Evolutionary conservation across 2,888 invertebrate genomes (phyloP).

Genomic region (Spisula subtruncata): DNA sequence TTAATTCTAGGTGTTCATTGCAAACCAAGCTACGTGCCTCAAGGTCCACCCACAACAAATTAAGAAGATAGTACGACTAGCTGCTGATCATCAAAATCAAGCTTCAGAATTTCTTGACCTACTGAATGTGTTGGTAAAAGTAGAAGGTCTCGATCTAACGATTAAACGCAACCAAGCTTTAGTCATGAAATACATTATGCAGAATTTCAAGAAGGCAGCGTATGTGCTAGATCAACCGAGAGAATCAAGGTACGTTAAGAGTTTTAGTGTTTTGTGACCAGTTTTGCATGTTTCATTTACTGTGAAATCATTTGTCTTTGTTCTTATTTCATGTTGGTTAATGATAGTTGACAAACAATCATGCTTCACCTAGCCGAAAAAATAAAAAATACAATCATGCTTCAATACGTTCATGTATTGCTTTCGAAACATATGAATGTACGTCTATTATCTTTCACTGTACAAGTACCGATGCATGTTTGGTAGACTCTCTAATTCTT

Average conservation of each 20-base stretch:
- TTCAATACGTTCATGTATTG: too few relatives aligned
- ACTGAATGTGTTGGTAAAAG: constrained; percentile 85
- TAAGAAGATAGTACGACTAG: constrained; percentile 85
- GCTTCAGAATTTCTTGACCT: constrained; percentile 86
- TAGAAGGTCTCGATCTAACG: constrained; percentile 85
- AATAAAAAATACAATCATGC: too few relatives aligned
- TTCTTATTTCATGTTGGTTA: too few relatives aligned
- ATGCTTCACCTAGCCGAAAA: too few relatives aligned
- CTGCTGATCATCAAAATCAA: constrained; percentile 83
- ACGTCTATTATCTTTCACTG: too few relatives aligned
- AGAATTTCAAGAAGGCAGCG: constrained; percentile 86
- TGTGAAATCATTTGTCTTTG: too few relatives aligned
- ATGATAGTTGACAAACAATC: too few relatives aligned
- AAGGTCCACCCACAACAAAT: constrained; percentile 86
- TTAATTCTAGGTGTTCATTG: constrained; percentile 84
- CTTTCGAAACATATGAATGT: too few relatives aligned
- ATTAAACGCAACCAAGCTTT: constrained; percentile 87
- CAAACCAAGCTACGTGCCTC: constrained; percentile 86
- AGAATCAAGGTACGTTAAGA: constrained; percentile 74
- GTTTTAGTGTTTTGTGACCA: not conserved
- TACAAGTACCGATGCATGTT: too few relatives aligned
- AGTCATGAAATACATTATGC: constrained; percentile 87
- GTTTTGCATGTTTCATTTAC: not conserved
- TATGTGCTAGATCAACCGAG: constrained; percentile 85
- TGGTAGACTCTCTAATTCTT: too few relatives aligned